A percentile compares a stretch with the other conserved stretches of the same genome.
Evolutionary conservation across 2,888 invertebrate genomes (phyloP).

Genomic region (Nysson spinosus): DNA sequence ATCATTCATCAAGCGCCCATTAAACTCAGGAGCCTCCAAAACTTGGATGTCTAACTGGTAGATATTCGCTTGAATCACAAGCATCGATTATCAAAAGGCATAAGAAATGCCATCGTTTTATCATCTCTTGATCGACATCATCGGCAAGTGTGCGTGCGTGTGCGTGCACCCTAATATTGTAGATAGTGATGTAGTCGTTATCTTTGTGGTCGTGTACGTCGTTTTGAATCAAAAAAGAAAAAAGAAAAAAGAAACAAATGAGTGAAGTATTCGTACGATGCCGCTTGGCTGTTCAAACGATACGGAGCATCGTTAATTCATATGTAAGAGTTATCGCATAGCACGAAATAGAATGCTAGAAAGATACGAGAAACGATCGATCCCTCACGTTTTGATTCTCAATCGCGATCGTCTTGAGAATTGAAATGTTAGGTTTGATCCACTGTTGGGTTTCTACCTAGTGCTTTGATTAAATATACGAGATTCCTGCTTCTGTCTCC

Average conservation of each 20-base stretch:
- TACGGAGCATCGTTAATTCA: constrained; percentile 31
- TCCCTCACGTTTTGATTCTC: not conserved
- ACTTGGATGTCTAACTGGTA: constrained; percentile 19
- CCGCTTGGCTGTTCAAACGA: constrained; percentile 11
- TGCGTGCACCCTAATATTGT: constrained; percentile 43
- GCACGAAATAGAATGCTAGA: constrained; percentile 44
- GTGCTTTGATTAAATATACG: too few species aligned
- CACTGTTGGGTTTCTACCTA: too few species aligned
- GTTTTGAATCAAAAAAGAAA: constrained; percentile 14
- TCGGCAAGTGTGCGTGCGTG: constrained; percentile 32
- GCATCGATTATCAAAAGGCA: constrained; percentile 8
- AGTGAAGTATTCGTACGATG: constrained; percentile 16
- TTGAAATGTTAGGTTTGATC: constrained; percentile 1
- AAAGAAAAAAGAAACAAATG: constrained; percentile 19
- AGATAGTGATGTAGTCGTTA: constrained; percentile 40
- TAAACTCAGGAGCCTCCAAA: not conserved
- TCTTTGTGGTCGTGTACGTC: constrained; percentile 33
- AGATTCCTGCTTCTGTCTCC: too few species aligned
- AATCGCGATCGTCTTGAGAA: not conserved
- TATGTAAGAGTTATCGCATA: constrained; percentile 34
- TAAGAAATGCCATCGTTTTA: constrained; percentile 9
- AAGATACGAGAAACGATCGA: constrained; percentile 21
- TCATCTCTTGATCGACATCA: constrained; percentile 6
- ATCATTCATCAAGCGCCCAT: constrained; percentile 45
- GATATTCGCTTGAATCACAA: constrained; percentile 11